Evolutionary conservation across 2,888 invertebrate species (phyloP).

Genomic region (Eupithecia abbreviata): DNA sequence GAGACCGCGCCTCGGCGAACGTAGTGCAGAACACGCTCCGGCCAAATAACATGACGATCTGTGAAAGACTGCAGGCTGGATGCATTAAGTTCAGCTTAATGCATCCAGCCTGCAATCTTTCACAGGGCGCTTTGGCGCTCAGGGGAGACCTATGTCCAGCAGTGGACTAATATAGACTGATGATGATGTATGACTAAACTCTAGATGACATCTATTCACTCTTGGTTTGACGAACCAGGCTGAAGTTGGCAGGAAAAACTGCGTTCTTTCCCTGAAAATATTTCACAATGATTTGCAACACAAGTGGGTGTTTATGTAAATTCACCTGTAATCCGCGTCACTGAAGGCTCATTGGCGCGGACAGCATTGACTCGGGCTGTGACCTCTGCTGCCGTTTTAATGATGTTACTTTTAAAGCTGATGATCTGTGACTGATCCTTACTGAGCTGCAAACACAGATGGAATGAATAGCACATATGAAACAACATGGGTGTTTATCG

Average conservation of each 20-base stretch:
- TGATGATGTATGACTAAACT: background rate
- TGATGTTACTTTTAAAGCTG: conserved; percentile 6
- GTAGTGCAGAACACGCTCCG: too few relatives aligned
- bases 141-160: too few relatives aligned
- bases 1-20: too few relatives aligned
- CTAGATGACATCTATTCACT: background rate
- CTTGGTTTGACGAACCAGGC: background rate
- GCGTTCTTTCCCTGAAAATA: background rate
- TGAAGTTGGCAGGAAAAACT: background rate
- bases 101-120: too few relatives aligned
- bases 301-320: background rate
- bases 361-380: background rate
- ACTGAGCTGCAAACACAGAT: background rate
- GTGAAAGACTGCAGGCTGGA: too few relatives aligned
- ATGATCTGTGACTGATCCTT: background rate
- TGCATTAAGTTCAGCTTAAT: too few relatives aligned
- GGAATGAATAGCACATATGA: background rate
- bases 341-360: background rate
- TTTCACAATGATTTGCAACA: background rate
- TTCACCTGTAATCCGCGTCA: background rate
- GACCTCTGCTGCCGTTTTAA: background rate
- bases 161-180: too few relatives aligned
- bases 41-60: too few relatives aligned
- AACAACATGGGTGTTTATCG: background rate
- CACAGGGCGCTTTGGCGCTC: too few relatives aligned